Percentiles rank a stretch among this genome's conserved stretches.
These are phyloP conservation scores for Bombus sibiricus DNA, from an alignment of 1,140 invertebrate genomes.

Conservation along the genomic window DNA sequence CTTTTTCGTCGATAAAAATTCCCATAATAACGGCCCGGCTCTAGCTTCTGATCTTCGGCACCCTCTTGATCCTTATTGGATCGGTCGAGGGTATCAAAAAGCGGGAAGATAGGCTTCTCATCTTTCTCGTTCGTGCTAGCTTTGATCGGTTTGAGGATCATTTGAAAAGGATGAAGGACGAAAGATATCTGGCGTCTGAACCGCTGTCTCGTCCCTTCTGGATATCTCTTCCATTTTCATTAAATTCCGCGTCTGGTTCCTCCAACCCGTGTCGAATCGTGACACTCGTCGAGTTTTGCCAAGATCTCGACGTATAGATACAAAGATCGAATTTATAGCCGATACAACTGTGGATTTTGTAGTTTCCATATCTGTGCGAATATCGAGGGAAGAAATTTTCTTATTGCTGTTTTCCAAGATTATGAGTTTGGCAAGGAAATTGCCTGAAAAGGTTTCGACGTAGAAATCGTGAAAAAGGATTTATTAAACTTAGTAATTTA, in stretches of 20 bases:
- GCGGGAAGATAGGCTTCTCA: conserved; percentile 22
- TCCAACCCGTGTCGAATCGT: neutral
- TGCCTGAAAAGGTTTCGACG: no score
- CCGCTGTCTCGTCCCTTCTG: neutral
- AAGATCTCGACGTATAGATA: neutral
- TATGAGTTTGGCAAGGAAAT: no score
- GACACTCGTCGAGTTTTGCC: no score
- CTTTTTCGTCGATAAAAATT: conserved; percentile 36
- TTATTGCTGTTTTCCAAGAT: no score
- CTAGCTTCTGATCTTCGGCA: conserved; percentile 13
- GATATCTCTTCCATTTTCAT: conserved; percentile 40
- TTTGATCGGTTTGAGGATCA: conserved; percentile 27
- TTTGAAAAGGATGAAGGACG: conserved; percentile 40
- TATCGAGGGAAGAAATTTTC: no score
- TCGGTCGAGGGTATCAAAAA: conserved; percentile 36
- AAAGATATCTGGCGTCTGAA: conserved; percentile 12
- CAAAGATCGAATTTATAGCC: no score
- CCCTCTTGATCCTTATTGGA: conserved; percentile 44
- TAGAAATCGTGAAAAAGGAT: no score
- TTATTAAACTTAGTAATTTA: no score
- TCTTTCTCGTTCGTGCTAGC: neutral
- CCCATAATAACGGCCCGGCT: conserved; percentile 45
- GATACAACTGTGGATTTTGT: neutral
- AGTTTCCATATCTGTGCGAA: no score
- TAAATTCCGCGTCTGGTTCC: conserved; percentile 32